A percentile compares a stretch with the other conserved stretches of the same genome.
Conservation (phyloP, 2,888 invertebrate species). For the Galerucella calmariensis region DNA sequence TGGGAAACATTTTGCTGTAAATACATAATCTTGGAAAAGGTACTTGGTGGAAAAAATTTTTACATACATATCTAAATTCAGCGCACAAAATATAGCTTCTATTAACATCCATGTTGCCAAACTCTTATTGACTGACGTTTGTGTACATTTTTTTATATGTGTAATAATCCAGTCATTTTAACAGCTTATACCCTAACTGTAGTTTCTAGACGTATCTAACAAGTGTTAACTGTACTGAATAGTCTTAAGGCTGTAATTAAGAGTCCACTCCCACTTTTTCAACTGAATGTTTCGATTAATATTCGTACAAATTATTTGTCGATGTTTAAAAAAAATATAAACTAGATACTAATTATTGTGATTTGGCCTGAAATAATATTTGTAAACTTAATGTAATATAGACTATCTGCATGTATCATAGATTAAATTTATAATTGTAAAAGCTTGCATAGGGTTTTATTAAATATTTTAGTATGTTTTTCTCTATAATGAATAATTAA, state of each 20-base stretch:
- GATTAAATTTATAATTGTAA: conserved; percentile 55
- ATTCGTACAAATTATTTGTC: conserved; percentile 54
- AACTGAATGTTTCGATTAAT: conserved; percentile 49
- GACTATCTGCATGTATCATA: conserved; percentile 59
- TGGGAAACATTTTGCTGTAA: too few species aligned
- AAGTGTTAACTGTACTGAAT: conserved; percentile 7
- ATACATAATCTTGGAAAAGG: too few species aligned
- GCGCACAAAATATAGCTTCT: background rate
- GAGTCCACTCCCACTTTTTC: conserved; percentile 37
- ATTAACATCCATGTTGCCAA: background rate
- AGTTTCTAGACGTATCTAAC: background rate
- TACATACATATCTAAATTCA: conserved; percentile 3
- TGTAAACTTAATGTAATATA: conserved; percentile 61
- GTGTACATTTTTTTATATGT: background rate
- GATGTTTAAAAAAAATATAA: conserved; percentile 46
- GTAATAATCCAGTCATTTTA: background rate
- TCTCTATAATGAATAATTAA: conserved; percentile 59
- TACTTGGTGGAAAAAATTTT: background rate
- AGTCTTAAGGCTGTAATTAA: conserved; percentile 1
- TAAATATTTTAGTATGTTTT: conserved; percentile 63
- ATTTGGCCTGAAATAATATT: conserved; percentile 61
- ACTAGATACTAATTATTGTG: conserved; percentile 59
- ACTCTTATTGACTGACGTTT: background rate
- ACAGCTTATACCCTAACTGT: background rate
- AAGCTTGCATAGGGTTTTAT: conserved; percentile 63